Percentiles rank a stretch among this genome's conserved stretches.
Conservation (phyloP, 2,113 vertebrate genomes). For the Psilopogon haemacephalus region DNA sequence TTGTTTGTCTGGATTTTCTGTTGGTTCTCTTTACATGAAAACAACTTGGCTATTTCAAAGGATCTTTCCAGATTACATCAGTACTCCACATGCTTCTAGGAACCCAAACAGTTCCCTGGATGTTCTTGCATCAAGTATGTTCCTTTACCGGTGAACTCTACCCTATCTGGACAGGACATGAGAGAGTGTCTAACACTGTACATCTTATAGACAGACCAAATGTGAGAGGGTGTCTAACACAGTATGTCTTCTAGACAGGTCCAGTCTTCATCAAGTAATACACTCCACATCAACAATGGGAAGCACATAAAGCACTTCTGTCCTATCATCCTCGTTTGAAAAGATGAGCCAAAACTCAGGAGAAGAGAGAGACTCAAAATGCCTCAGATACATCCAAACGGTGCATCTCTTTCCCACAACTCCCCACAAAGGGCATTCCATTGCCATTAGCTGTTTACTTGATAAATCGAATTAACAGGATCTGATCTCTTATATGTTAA, state of each 20-base stretch:
- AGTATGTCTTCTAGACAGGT: background rate
- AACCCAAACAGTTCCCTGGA: background rate
- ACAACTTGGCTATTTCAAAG: background rate
- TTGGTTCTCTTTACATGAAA: background rate
- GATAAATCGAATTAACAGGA: background rate
- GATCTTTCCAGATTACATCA: background rate
- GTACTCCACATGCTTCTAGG: background rate
- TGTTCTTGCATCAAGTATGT: background rate
- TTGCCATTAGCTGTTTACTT: background rate
- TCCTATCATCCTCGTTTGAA: background rate
- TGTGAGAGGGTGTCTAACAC: background rate
- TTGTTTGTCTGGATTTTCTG: too few relatives aligned
- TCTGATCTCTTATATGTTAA: background rate
- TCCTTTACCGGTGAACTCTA: background rate
- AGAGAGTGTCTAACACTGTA: background rate
- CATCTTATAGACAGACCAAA: background rate
- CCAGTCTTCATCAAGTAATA: background rate
- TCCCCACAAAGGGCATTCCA: background rate
- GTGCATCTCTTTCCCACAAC: background rate
- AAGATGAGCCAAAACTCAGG: background rate
- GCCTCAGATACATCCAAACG: background rate
- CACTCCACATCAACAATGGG: background rate
- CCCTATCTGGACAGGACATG: background rate
- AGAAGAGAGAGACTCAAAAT: background rate
- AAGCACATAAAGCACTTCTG: background rate